phyloP scores from a whole-genome alignment of 2,797 vertebrate species.

The Nasua narica region DNA sequence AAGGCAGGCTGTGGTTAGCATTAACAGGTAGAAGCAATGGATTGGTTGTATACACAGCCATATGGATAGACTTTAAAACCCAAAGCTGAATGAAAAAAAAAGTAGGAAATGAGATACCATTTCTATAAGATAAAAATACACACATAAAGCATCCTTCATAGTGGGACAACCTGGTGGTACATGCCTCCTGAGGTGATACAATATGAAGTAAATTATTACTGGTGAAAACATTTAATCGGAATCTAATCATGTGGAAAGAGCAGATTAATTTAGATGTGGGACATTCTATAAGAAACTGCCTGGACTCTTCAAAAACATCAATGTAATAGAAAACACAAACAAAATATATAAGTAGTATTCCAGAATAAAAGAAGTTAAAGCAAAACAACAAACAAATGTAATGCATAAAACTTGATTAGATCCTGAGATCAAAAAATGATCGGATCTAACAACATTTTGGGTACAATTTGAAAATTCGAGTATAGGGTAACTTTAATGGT shows the following conservation, averaged over 20 bases:
- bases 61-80: neutral
- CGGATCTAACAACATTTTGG: conserved; percentile 14
- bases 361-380: conserved; percentile 8
- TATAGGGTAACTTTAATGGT: neutral
- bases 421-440: neutral
- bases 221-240: conserved; percentile 21
- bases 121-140: conserved; percentile 31
- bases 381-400: neutral
- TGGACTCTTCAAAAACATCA: conserved; percentile 8
- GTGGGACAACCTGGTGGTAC: neutral
- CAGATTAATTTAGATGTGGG: neutral
- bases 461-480: neutral
- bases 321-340: neutral
- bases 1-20: neutral
- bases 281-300: neutral
- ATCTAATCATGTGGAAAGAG: conserved; percentile 38
- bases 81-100: conserved; percentile 7
- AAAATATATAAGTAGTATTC: neutral
- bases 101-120: neutral
- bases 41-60: neutral
- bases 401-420: neutral
- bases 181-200: neutral
- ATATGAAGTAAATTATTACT: conserved; percentile 10
- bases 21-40: neutral
- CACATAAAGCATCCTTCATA: neutral